Conservation (phyloP, 1,140 invertebrate species). For the Myzus persicae region DNA sequence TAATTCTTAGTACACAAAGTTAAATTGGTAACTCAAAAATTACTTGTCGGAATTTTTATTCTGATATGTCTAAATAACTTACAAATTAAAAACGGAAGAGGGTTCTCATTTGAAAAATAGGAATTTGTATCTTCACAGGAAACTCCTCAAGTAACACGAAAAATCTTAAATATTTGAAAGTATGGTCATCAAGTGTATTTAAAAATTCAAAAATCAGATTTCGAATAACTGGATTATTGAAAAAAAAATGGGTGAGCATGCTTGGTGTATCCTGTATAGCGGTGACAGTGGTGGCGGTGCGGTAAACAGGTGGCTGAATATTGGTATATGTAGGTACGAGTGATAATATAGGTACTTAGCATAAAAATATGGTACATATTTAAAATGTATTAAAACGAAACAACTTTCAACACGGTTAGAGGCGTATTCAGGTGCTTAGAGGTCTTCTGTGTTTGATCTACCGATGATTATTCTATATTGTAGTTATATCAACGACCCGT, state of each 20-base stretch:
- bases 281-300: background rate
- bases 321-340: background rate
- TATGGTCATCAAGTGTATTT: background rate
- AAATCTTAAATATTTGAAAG: no score
- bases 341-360: background rate
- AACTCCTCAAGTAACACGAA: background rate
- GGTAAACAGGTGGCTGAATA: background rate
- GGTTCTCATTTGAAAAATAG: no score
- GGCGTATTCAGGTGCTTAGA: background rate
- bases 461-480: no score
- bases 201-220: background rate
- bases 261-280: background rate
- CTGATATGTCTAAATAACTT: background rate
- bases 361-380: background rate
- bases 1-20: background rate
- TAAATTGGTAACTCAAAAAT: background rate
- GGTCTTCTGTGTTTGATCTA: no score
- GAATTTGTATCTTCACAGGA: background rate
- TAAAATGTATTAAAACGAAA: background rate
- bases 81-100: no score
- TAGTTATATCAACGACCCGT: background rate
- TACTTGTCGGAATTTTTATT: no score
- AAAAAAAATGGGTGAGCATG: background rate
- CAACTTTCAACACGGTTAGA: background rate
- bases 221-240: background rate